phyloP scores from a whole-genome alignment of 2,797 vertebrate species.

The Bovichtus diacanthus region DNA sequence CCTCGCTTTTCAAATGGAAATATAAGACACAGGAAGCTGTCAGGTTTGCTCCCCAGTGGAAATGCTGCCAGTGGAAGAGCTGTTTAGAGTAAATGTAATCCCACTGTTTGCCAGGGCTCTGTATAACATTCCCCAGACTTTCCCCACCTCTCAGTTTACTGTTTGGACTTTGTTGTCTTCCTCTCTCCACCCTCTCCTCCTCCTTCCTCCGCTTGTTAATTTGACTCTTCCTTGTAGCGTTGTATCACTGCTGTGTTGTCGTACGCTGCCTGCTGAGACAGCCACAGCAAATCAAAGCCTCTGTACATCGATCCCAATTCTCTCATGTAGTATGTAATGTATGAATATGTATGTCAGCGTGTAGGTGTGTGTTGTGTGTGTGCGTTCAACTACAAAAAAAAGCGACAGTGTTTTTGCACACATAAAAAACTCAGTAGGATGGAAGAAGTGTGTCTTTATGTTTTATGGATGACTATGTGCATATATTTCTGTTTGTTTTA shows the following conservation, averaged over 20 bases:
- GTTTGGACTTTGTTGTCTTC: slow-evolving; percentile 63
- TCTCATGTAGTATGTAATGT: slow-evolving; percentile 6
- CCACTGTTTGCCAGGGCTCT: slow-evolving; percentile 42
- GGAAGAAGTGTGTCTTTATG: background rate
- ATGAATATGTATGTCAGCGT: background rate
- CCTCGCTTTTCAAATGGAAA: slow-evolving; percentile 46
- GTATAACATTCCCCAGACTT: slow-evolving; percentile 51
- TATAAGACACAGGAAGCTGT: slow-evolving; percentile 58
- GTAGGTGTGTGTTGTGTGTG: slow-evolving; percentile 3
- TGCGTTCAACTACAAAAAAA: too few relatives aligned
- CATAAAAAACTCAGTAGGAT: slow-evolving; percentile 8
- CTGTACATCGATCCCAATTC: slow-evolving; percentile 17
- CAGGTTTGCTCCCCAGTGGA: slow-evolving; percentile 57
- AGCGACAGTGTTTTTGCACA: slow-evolving; percentile 20
- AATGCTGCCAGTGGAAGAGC: slow-evolving; percentile 51
- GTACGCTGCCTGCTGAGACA: slow-evolving; percentile 45
- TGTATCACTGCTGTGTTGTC: slow-evolving; percentile 41
- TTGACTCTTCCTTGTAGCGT: slow-evolving; percentile 49
- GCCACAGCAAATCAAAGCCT: slow-evolving; percentile 57
- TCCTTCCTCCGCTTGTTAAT: slow-evolving; percentile 65
- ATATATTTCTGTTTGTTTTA: background rate
- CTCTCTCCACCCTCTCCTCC: slow-evolving; percentile 45
- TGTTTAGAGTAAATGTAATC: slow-evolving; percentile 63
- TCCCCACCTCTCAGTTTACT: slow-evolving; percentile 49
- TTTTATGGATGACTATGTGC: background rate